A percentile compares a stretch with the other conserved stretches of the same genome.
phyloP scores from a whole-genome alignment of 2,888 invertebrate genomes.

The Leptothorax acervorum region DNA sequence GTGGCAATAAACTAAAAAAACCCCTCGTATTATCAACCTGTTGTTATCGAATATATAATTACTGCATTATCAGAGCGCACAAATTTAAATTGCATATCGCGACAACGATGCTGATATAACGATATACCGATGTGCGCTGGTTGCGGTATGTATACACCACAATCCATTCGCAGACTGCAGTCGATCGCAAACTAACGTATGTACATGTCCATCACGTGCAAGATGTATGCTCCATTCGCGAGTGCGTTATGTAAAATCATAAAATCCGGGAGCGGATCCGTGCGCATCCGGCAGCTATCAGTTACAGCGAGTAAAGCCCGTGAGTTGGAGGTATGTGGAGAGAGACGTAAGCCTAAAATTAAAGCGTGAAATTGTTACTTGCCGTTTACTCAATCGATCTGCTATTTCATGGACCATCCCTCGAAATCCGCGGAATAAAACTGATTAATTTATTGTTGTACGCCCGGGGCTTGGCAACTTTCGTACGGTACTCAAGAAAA shows the following conservation, averaged over 20 bases:
- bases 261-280: no score
- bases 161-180: background rate
- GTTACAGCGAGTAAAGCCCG: background rate
- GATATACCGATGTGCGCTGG: background rate
- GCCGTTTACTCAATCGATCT: background rate
- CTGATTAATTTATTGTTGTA: slow-evolving; percentile 24
- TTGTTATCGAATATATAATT: no score
- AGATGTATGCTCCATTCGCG: background rate
- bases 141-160: background rate
- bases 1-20: no score
- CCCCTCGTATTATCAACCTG: no score
- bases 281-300: background rate
- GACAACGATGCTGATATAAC: background rate
- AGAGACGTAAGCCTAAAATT: background rate
- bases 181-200: background rate
- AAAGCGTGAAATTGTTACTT: slow-evolving; percentile 1
- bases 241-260: background rate
- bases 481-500: slow-evolving; percentile 1
- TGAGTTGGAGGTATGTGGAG: slow-evolving; percentile 26
- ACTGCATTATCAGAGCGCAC: background rate
- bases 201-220: background rate
- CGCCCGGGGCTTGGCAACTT: background rate
- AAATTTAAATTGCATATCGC: background rate
- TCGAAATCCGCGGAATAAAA: background rate
- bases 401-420: background rate